Evolutionary conservation across 2,797 vertebrate species (phyloP).

Genomic region (Agapornis canus): DNA sequence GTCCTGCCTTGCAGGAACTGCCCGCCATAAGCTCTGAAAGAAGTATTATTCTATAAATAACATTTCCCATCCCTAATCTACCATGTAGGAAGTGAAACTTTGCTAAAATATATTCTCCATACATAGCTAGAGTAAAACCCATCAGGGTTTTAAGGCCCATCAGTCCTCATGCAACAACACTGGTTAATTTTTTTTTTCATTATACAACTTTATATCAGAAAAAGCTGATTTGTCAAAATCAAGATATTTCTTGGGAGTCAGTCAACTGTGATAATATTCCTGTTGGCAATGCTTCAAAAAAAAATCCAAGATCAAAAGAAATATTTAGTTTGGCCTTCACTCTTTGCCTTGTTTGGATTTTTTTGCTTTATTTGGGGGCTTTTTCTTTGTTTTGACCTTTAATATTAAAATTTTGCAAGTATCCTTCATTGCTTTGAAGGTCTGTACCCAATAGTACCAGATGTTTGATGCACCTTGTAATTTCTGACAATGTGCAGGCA

Average conservation of each 20-base stretch:
- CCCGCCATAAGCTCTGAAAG: not conserved
- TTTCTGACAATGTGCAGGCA: not conserved
- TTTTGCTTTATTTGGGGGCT: not conserved
- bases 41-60: not conserved
- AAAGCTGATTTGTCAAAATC: not conserved
- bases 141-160: not conserved
- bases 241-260: not conserved
- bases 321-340: not conserved
- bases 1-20: not conserved
- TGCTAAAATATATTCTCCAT: not conserved
- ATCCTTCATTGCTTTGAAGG: not conserved
- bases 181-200: not conserved
- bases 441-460: not conserved
- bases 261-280: not conserved
- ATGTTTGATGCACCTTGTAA: not conserved
- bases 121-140: not conserved
- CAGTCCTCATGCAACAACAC: not conserved
- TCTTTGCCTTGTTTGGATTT: not conserved
- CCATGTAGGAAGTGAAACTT: not conserved
- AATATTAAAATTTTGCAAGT: not conserved
- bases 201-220: not conserved
- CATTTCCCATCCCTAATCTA: not conserved
- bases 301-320: not conserved
- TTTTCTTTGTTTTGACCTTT: not conserved
- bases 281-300: not conserved